Evolutionary conservation across 2,888 invertebrate genomes (phyloP), one percentile per base, ranked within the genome.

Genomic region (Ophion ellenae): DNA sequence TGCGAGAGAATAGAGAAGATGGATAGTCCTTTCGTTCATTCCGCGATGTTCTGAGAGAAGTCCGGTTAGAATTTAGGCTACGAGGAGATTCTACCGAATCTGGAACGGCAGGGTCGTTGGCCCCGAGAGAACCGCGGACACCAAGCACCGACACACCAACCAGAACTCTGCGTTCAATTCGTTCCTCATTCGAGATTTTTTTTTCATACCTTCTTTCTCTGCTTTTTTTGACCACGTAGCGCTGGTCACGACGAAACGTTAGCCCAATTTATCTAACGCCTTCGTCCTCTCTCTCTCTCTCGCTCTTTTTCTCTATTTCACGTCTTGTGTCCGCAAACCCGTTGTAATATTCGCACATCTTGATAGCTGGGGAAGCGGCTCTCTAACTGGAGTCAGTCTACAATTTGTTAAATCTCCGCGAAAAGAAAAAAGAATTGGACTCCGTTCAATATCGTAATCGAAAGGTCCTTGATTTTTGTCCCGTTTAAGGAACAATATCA

Each of bases 41-140:
- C 77, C 73, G 85, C 84, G 85, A 80, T 84, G 78, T 76, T 83
- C 73, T 61, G 69, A 86, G 84, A 87, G 82, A 88, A 91, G 90
- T 92, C 92, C 92, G 91, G 92, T 92, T 93, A 93, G 92, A 93
- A 93, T 93, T 93, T 93, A 92, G 93, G 93, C 93, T 93, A 93
- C 91, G 91, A 92, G 90, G 92, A 92, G 91, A 89, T 91, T 90
- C 91, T 86, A 86, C 91, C 90, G 92, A 93, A 93, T 93, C 93
- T 92, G 93, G 93, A 93, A 93, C 93, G 89, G 88, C 89, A 87
- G 89, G 91, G 93, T 92, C 93, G 88, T 92, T 92, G 92, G 90
- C 92, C 93, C 81, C 81, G 84, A 69, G 78, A 78, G 70, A 61
- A 78, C 78, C 78, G 70, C 78, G 78, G 69, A 59, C 61, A 67